Conservation (phyloP, 1,140 invertebrate genomes). For the Drosophila trapezifrons region DNA sequence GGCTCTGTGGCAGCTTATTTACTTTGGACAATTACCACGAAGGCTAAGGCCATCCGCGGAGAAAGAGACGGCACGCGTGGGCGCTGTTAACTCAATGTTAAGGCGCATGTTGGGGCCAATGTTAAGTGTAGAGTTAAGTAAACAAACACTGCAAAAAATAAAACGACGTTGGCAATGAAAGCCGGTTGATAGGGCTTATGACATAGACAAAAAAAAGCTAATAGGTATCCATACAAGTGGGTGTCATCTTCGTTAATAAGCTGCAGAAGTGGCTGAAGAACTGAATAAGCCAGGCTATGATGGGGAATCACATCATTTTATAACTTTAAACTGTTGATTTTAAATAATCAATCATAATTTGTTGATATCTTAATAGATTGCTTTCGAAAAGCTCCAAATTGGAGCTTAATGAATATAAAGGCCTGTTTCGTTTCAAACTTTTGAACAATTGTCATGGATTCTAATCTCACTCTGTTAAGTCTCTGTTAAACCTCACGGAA, state of each 20-base stretch:
- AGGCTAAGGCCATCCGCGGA: conserved; percentile 64
- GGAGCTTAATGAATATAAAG: not conserved
- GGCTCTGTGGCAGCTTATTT: conserved; percentile 37
- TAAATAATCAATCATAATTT: conserved; percentile 1
- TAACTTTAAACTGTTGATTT: not conserved
- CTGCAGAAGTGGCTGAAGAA: not conserved
- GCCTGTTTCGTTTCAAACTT: not conserved
- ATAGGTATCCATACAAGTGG: not conserved
- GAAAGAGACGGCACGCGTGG: conserved; percentile 47
- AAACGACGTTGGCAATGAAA: conserved; percentile 52
- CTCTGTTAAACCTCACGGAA: not conserved
- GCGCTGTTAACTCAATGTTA: conserved; percentile 74
- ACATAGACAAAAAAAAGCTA: conserved; percentile 23
- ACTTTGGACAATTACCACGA: conserved; percentile 52
- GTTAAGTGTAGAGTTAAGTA: conserved; percentile 43
- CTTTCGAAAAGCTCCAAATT: no score
- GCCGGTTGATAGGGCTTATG: conserved; percentile 6
- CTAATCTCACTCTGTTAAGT: not conserved
- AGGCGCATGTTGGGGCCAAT: conserved; percentile 54
- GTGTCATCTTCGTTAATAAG: conserved; percentile 12
- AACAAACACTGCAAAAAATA: conserved; percentile 54
- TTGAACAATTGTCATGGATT: not conserved
- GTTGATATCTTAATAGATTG: not conserved
- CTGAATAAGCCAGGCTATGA: not conserved
- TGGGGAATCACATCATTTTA: not conserved